Percentiles rank a stretch among this genome's conserved stretches.
Evolutionary conservation across 2,113 vertebrate genomes (phyloP).

Genomic region (Anguilla japonica): DNA sequence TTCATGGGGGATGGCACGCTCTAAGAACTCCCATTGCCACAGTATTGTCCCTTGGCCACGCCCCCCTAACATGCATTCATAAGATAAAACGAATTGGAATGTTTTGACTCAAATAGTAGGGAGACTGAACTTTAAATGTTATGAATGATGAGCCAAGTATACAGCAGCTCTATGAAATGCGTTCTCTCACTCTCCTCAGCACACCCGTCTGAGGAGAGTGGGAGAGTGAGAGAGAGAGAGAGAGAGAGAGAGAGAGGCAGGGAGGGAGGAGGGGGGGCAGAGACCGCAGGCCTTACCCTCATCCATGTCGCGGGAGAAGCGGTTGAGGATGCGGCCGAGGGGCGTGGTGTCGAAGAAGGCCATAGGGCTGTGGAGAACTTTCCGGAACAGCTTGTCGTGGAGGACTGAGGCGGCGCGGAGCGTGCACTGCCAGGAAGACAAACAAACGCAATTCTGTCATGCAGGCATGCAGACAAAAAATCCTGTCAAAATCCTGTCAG

Average conservation of each 20-base stretch:
- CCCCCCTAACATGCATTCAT: neutral
- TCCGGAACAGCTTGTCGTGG: conserved; percentile 73
- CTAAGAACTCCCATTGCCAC: too few species aligned
- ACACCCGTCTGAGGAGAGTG: too few species aligned
- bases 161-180: neutral
- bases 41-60: too few species aligned
- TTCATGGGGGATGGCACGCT: too few species aligned
- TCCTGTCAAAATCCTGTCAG: neutral
- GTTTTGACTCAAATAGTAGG: neutral
- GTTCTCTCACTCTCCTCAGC: too few species aligned
- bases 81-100: neutral
- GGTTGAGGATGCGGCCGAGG: conserved; percentile 77
- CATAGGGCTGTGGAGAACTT: conserved; percentile 73
- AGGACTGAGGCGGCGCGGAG: conserved; percentile 72
- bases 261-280: conserved; percentile 9
- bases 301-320: conserved; percentile 81
- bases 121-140: neutral
- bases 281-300: conserved; percentile 70
- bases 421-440: conserved; percentile 65
- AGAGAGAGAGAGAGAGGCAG: neutral
- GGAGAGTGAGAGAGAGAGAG: too few species aligned
- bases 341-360: conserved; percentile 79
- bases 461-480: conserved; percentile 24
- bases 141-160: neutral
- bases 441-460: conserved; percentile 1